phyloP scores from a whole-genome alignment of 2,888 invertebrate species.

The Scrobipalpa costella region DNA sequence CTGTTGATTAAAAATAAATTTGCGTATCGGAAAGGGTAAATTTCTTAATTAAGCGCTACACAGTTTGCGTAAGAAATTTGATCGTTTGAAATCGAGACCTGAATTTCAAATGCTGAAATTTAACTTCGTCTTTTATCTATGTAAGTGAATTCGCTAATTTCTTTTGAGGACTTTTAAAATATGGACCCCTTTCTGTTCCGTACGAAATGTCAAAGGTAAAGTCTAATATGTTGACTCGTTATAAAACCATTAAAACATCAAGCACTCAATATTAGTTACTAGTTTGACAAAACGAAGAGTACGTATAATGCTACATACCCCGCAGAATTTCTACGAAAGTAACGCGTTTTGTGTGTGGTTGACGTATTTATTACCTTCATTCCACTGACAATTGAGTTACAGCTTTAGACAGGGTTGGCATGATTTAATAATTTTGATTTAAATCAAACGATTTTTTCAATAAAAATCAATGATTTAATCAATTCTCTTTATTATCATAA shows the following conservation, averaged over 20 bases:
- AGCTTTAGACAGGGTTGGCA: too few relatives aligned
- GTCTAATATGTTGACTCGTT: neutral
- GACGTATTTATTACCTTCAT: too few relatives aligned
- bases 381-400: too few relatives aligned
- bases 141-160: neutral
- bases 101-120: conserved; percentile 6
- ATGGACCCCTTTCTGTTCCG: neutral
- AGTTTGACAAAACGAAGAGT: neutral
- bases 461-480: too few relatives aligned
- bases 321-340: neutral
- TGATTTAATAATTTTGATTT: too few relatives aligned
- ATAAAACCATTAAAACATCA: neutral
- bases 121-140: neutral
- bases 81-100: conserved; percentile 8
- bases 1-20: conserved; percentile 4
- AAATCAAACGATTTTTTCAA: too few relatives aligned
- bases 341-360: too few relatives aligned
- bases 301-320: too few relatives aligned
- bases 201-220: neutral
- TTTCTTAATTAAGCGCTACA: neutral
- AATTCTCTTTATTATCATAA: too few relatives aligned
- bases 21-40: conserved; percentile 2
- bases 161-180: neutral
- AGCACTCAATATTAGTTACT: neutral
- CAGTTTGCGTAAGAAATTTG: conserved; percentile 1